Evolutionary conservation across 2,888 invertebrate species (phyloP).

Genomic region (Temnothorax rugatulus): DNA sequence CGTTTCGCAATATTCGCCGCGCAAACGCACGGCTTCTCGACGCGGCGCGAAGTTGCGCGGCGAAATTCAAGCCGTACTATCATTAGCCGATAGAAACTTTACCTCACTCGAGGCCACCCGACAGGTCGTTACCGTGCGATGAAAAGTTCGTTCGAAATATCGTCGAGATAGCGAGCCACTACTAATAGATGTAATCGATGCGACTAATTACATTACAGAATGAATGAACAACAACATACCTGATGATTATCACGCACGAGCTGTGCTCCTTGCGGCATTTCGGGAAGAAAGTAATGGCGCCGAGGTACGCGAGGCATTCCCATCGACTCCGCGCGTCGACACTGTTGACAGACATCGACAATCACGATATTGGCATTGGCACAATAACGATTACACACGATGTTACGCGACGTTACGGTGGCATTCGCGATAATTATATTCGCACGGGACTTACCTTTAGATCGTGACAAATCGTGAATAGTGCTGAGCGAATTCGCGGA

Average conservation of each 20-base stretch:
- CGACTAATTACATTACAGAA: not conserved
- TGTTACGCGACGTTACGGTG: not conserved
- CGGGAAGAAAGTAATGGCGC: not conserved
- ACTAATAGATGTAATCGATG: not conserved
- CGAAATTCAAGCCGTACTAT: not conserved
- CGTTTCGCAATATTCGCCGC: not conserved
- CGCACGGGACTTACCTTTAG: not conserved
- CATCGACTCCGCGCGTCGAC: not conserved
- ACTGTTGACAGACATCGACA: not conserved
- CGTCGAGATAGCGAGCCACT: not conserved
- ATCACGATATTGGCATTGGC: not conserved
- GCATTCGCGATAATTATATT: not conserved
- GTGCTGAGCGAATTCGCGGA: not conserved
- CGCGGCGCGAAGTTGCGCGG: not conserved
- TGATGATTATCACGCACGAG: not conserved
- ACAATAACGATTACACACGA: not conserved
- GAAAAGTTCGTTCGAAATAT: not conserved
- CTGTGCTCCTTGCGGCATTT: not conserved
- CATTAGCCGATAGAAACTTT: not conserved
- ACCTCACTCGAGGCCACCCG: not conserved
- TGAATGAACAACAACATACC: not conserved
- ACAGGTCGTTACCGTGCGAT: no score
- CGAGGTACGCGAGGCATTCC: not conserved
- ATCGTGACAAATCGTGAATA: not conserved
- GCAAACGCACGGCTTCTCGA: slow-evolving; percentile 7